Base-by-base conservation (phyloP, 2,113 vertebrate genomes). In the Onychorhynchus coronatus region DNA sequence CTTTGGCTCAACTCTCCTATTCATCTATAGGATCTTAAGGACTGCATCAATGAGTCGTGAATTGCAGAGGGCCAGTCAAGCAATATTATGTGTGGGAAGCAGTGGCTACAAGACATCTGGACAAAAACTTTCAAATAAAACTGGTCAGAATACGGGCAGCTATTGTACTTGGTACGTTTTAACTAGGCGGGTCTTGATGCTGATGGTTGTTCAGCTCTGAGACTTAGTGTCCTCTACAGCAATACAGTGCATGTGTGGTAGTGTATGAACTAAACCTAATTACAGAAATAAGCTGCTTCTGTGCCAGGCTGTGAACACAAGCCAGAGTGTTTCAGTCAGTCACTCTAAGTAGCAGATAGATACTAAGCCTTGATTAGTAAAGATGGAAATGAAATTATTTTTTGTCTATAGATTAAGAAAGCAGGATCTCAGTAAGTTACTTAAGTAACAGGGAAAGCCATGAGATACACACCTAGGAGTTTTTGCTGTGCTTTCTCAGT, bases 191-290 rank as follows among this genome's bases (percentile, higher is more conserved):
- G 30, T 91, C 46, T 74, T 63, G 72, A n/a, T 74, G 21, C 11
- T 92, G 28, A 4, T 25, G 18, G 31, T 56, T 85, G 39, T 68
- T 82, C 66, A 61, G 33, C 52, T 89, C 58, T 76, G 70, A 61
- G 33, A 53, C 28, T 82, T 46, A 76, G 77, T 46, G 23, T 82
- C 72, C 33, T 93, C 39, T 67, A 31, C 50, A 80, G 42, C 59
- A 70, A 9, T 55, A 63, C 52, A 70, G 30, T 82, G 61, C 39
- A 63, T 55, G 65, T 16, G 11, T 91, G 68, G 33, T 35, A 77
- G 50, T 31, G 42, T 86, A 73, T 62, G 85, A 84, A 67, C 81
- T 88, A 93, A 77, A 91, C 63, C 85, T 93, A 93, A 91, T 91
- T 91, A 91, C 50, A 35, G 24, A 65, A 93, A 47, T 86, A 86